These are phyloP conservation scores for Iphiclides podalirius DNA, from an alignment of 2,888 invertebrate genomes.

Conservation along the genomic window DNA sequence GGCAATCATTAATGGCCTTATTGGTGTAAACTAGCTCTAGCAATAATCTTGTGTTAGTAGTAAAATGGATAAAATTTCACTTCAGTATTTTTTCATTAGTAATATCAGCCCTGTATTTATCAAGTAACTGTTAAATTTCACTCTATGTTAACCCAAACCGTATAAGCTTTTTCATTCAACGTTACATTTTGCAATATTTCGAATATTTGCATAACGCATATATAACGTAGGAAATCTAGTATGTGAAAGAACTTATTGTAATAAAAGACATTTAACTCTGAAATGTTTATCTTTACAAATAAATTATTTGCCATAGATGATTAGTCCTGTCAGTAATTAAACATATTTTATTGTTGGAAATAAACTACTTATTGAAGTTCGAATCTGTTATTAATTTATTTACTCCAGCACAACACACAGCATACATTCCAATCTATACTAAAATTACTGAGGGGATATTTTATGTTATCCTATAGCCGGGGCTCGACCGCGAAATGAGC, in stretches of 20 bases:
- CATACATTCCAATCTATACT: background rate
- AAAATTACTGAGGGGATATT: too few species aligned
- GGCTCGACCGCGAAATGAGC: too few species aligned
- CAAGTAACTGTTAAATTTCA: conserved; percentile 2
- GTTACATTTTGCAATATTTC: too few species aligned
- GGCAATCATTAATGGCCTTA: conserved; percentile 19
- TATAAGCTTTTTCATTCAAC: too few species aligned
- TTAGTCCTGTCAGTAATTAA: conserved; percentile 25
- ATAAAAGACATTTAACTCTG: background rate
- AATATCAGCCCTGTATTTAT: background rate
- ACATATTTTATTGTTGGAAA: conserved; percentile 32
- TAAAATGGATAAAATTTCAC: conserved; percentile 18
- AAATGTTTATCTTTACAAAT: background rate
- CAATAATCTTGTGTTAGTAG: background rate
- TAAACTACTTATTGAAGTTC: conserved; percentile 29
- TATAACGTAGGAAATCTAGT: background rate
- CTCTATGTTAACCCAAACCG: background rate
- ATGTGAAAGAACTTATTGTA: background rate
- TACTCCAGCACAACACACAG: background rate
- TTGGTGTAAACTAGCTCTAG: conserved; percentile 1
- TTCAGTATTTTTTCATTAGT: conserved; percentile 17
- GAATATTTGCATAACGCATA: too few species aligned
- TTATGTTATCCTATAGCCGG: too few species aligned
- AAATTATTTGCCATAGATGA: conserved; percentile 16
- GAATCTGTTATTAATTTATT: conserved; percentile 1